Percentiles rank a stretch among this genome's conserved stretches.
These are phyloP conservation scores for Theodoxus fluviatilis DNA, from an alignment of 2,888 invertebrate species.

Conservation along the genomic window DNA sequence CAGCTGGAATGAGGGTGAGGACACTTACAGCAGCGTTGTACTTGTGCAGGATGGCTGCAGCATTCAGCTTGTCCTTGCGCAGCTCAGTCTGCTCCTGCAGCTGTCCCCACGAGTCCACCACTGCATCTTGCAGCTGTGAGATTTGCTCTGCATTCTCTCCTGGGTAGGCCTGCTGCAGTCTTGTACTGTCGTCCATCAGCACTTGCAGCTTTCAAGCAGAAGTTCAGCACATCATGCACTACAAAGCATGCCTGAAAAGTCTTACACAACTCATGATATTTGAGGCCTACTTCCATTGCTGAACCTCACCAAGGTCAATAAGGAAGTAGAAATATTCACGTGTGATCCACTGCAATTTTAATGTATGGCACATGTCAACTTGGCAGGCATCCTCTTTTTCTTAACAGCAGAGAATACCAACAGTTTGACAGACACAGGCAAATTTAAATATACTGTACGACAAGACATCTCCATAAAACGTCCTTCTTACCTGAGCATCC, in stretches of 20 bases:
- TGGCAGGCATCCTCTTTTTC: too few species aligned
- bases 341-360: too few species aligned
- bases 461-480: background rate
- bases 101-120: slow-evolving; percentile 85
- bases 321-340: background rate
- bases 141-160: slow-evolving; percentile 91
- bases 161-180: slow-evolving; percentile 84
- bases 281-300: too few species aligned
- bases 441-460: too few species aligned
- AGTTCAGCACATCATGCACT: too few species aligned
- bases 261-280: too few species aligned
- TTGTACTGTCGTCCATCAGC: slow-evolving; percentile 89
- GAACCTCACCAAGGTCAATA: background rate
- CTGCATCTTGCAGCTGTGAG: slow-evolving; percentile 82
- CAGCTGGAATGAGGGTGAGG: background rate
- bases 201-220: slow-evolving; percentile 70
- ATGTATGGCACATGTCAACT: too few species aligned
- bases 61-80: slow-evolving; percentile 81
- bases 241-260: too few species aligned
- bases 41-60: slow-evolving; percentile 86
- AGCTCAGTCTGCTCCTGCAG: slow-evolving; percentile 83
- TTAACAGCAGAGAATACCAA: too few species aligned
- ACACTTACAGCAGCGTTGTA: slow-evolving; percentile 79
- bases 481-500: slow-evolving; percentile 79
- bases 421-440: too few species aligned